Conservation (phyloP, 37 sponge, comb jelly and placozoan species). For the Cliona cf. orientalis region DNA sequence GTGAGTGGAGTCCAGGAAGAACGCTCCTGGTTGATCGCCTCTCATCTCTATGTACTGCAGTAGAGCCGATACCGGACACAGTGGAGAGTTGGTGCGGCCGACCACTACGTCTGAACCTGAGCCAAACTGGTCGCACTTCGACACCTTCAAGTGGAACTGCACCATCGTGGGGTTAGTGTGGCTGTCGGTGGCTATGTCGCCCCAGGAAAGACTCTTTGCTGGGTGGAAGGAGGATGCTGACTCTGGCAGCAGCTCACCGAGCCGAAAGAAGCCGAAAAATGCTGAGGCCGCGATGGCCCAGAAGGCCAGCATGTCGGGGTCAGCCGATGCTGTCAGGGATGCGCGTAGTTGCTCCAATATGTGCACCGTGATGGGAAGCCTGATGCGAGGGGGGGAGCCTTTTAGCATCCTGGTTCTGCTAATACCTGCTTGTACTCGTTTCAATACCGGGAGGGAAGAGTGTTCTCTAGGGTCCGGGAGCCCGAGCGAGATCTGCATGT, state of each 20-base stretch:
- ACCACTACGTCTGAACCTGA: neutral
- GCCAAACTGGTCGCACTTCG: neutral
- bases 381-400: neutral
- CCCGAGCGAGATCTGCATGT: too few relatives aligned
- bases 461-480: too few relatives aligned
- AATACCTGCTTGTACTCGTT: neutral
- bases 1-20: too few relatives aligned
- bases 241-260: neutral
- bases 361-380: neutral
- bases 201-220: neutral
- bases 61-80: neutral
- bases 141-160: neutral
- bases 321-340: neutral
- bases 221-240: neutral
- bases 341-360: neutral
- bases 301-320: neutral
- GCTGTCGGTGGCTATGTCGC: neutral
- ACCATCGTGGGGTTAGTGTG: neutral
- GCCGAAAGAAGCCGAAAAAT: neutral
- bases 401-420: neutral
- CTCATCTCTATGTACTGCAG: constrained; percentile 1
- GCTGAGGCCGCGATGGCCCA: too few relatives aligned
- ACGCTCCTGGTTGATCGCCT: too few relatives aligned
- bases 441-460: too few relatives aligned
- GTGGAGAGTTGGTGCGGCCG: neutral